Evolutionary conservation across 2,797 vertebrate genomes (phyloP).

Genomic region (Phaenicophaeus curvirostris): DNA sequence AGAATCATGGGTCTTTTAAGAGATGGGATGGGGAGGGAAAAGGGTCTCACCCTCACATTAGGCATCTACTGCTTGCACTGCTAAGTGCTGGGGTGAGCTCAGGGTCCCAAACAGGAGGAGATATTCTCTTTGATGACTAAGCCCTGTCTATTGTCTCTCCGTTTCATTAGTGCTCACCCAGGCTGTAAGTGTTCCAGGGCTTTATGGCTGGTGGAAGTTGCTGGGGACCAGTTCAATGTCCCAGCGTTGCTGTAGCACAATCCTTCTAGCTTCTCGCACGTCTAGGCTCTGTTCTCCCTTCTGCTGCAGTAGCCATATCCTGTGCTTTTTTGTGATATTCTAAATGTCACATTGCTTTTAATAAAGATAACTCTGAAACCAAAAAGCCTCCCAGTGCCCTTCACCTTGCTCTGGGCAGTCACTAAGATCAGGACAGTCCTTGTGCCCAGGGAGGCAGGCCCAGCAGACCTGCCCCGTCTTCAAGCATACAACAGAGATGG

Average conservation of each 20-base stretch:
- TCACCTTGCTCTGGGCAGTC: background rate
- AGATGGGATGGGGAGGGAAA: background rate
- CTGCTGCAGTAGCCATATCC: background rate
- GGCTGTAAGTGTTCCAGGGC: background rate
- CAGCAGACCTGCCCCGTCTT: background rate
- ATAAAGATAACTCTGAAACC: background rate
- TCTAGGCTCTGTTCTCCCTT: background rate
- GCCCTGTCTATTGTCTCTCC: background rate
- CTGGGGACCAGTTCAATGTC: background rate
- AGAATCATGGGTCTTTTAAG: background rate
- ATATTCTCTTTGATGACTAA: background rate
- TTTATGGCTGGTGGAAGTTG: background rate
- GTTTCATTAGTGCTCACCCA: background rate
- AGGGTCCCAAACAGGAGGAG: background rate
- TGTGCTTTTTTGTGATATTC: background rate
- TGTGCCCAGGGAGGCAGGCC: background rate
- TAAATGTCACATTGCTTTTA: background rate
- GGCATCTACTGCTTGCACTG: background rate
- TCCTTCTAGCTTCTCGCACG: background rate
- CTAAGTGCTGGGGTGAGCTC: background rate
- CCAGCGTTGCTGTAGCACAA: rapidly evolving
- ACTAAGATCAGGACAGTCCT: background rate
- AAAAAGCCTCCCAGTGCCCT: background rate
- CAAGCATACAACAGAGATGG: background rate
- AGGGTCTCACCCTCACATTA: background rate